Conservation (phyloP, 2,888 invertebrate genomes). For the Acleris laterana region DNA sequence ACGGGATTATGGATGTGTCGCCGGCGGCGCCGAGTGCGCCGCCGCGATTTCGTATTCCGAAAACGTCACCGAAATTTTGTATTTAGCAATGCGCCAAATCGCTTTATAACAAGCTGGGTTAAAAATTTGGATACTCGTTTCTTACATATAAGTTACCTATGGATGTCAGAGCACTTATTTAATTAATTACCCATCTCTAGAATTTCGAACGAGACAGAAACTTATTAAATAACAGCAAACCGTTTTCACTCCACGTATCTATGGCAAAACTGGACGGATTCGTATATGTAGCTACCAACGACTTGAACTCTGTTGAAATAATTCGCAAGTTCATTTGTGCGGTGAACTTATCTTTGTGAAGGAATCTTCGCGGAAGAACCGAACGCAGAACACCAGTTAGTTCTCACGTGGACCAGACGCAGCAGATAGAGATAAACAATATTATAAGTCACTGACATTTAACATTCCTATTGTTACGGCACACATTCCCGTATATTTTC, state of each 20-base stretch:
- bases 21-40: slow-evolving; percentile 58
- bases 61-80: slow-evolving; percentile 17
- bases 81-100: slow-evolving; percentile 20
- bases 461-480: slow-evolving; percentile 39
- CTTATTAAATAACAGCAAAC: too few relatives aligned
- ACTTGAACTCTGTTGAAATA: slow-evolving; percentile 8
- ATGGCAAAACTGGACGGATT: too few relatives aligned
- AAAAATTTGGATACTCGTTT: slow-evolving; percentile 18
- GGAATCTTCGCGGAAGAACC: slow-evolving; percentile 27
- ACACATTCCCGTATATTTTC: slow-evolving; percentile 40
- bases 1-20: slow-evolving; percentile 79
- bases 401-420: slow-evolving; percentile 35
- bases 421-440: slow-evolving; percentile 32
- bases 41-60: slow-evolving; percentile 37
- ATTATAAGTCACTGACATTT: slow-evolving; percentile 37
- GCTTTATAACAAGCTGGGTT: slow-evolving; percentile 26
- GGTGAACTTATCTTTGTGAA: slow-evolving; percentile 34
- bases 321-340: slow-evolving; percentile 27
- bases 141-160: background rate
- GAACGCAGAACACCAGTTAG: slow-evolving; percentile 25
- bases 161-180: too few relatives aligned
- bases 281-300: background rate
- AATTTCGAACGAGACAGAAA: too few relatives aligned
- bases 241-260: too few relatives aligned
- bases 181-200: too few relatives aligned